Evolutionary conservation across 2,797 vertebrate species (phyloP).

Genomic region (Sphenodon punctatus): DNA sequence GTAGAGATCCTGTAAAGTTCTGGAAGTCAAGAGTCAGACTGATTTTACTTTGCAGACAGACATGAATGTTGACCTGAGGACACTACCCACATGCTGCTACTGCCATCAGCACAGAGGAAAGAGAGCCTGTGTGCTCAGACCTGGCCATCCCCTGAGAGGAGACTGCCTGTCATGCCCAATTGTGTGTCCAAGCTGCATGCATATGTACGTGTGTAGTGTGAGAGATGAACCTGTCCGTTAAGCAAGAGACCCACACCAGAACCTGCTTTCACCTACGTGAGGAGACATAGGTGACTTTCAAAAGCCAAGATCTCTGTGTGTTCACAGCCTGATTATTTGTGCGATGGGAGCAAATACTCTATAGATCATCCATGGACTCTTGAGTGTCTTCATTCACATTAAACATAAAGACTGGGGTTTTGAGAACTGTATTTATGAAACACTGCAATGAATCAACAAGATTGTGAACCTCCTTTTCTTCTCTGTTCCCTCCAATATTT

Average conservation of each 20-base stretch:
- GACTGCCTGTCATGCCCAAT: background rate
- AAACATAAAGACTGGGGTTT: background rate
- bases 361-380: background rate
- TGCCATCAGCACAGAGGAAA: background rate
- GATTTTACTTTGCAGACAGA: background rate
- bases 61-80: background rate
- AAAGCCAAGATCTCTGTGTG: background rate
- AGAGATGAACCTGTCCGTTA: background rate
- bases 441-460: background rate
- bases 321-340: background rate
- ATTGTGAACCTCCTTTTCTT: background rate
- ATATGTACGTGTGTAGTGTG: rapidly evolving
- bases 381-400: background rate
- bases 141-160: background rate
- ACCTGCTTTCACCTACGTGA: background rate
- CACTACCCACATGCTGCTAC: background rate
- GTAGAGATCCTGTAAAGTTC: background rate
- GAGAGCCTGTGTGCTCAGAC: background rate
- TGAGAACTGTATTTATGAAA: background rate
- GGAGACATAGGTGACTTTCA: background rate
- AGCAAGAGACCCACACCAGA: background rate
- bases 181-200: background rate
- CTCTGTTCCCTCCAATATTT: background rate
- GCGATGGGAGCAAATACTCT: background rate
- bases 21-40: background rate